A percentile compares a stretch with the other conserved stretches of the same genome.
Evolutionary conservation across 2,113 vertebrate species (phyloP).

Genomic region (Mesembrinibis cayennensis): DNA sequence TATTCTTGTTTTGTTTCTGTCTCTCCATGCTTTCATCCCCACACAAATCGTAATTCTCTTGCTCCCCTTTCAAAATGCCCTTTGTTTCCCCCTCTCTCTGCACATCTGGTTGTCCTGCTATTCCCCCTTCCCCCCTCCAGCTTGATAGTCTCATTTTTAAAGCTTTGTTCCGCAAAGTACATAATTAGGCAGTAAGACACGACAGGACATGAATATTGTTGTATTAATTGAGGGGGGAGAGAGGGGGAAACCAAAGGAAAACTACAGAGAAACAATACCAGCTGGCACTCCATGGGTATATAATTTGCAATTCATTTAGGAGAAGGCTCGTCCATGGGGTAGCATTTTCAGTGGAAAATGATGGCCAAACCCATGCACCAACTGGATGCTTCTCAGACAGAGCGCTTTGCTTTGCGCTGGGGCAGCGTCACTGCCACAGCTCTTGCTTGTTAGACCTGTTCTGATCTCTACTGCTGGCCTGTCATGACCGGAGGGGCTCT

Average conservation of each 20-base stretch:
- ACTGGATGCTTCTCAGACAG: background rate
- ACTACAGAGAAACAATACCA: constrained; percentile 34
- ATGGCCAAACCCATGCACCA: background rate
- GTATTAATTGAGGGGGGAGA: constrained; percentile 29
- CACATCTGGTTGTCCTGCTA: constrained; percentile 51
- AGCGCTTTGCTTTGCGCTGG: background rate
- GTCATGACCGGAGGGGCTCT: background rate
- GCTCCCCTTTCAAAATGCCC: background rate
- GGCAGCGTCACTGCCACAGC: fast-evolving
- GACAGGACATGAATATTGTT: constrained; percentile 50
- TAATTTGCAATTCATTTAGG: constrained; percentile 49
- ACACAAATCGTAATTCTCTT: background rate
- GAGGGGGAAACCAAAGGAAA: background rate
- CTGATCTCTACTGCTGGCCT: background rate
- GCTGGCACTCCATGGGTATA: constrained; percentile 27
- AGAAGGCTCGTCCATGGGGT: background rate
- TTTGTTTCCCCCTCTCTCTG: background rate
- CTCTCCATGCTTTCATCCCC: background rate
- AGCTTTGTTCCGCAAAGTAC: constrained; percentile 47
- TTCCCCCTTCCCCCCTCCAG: background rate
- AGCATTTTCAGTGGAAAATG: background rate
- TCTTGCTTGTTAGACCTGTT: background rate
- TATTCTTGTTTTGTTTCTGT: background rate
- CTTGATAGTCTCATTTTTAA: constrained; percentile 52
- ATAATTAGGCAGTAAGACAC: constrained; percentile 55